Base-by-base conservation (phyloP, 53 echinoderm and acorn worm species). In the Astropecten irregularis region DNA sequence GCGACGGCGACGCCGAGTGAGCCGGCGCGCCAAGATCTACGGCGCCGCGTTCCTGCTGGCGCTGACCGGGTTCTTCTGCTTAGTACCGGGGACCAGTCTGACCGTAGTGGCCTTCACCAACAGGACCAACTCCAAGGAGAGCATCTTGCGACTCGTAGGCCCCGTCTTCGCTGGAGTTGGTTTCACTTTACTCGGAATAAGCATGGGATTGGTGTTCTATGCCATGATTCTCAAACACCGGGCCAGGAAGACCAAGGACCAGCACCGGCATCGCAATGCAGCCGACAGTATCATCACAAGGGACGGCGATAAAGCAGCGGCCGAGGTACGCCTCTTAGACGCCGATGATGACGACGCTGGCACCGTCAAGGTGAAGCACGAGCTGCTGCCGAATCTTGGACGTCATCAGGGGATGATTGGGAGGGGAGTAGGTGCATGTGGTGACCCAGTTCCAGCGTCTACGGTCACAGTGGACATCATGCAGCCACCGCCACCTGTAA, bases 1-100 rank as follows among this genome's bases (percentile, higher is more conserved):
- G 62, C 60, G 62, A 48, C 79, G 62, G 21, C 79, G 79, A 8
- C 79, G 79, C 21, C 79, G 79, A 11, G 79, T 79, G 46, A 34
- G 79, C 61, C 42, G 62, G 33, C 79, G 79, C 47, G 79, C 79
- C 62, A 79, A 79, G 79, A 62, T 79, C 62, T 79, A 79, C 79
- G 79, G 79, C 10, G 79, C 79, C 9, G 79, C 79, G 3, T 79
- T 79, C 62, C 44, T 79, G 47, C 79, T 79, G 44, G 79, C 62
- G 0, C 79, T 79, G 18, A 79, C 79, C 2, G 79, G 79, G 4
- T 79, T 60, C 58, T 79, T 79, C 79, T 79, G 79, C 58, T 46
- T 79, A 0, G 79, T 79, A 15, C 79, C 79, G 4, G 79, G 79
- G 8, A 79, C 79, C 18, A 79, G 79, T 16, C 49, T 79, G 8